Percentiles rank a stretch among this genome's conserved stretches.
These are phyloP conservation scores for Psephotus haematonotus DNA, from an alignment of 2,113 vertebrate species.

Conservation along the genomic window DNA sequence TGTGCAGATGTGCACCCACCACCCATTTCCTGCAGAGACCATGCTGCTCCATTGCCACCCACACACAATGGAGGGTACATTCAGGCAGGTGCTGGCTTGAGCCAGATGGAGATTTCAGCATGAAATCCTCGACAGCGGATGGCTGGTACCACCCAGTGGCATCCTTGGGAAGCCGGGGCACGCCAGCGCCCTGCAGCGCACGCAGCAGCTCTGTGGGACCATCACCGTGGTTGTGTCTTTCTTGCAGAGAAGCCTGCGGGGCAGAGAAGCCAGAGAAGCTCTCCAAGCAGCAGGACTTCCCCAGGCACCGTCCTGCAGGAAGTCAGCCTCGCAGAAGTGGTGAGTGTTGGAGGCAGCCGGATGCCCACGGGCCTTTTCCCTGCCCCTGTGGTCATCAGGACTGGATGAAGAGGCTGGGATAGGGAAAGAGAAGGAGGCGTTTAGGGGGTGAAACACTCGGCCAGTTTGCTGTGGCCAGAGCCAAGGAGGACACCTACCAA, in stretches of 20 bases:
- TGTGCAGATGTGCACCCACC: neutral
- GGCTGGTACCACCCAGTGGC: neutral
- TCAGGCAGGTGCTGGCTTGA: neutral
- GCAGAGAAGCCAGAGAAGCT: constrained; percentile 23
- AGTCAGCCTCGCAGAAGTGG: constrained; percentile 57
- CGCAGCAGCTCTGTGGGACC: neutral
- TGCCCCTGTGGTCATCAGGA: neutral
- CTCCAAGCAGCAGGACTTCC: constrained; percentile 56
- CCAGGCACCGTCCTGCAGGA: constrained; percentile 47
- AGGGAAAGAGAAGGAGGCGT: neutral
- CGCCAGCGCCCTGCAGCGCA: rapidly evolving
- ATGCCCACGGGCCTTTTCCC: neutral
- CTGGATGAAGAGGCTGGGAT: neutral
- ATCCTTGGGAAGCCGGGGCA: neutral
- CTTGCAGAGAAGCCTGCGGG: constrained; percentile 49
- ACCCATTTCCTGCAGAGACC: neutral
- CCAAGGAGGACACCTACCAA: neutral
- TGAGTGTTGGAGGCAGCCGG: neutral
- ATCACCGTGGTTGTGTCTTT: rapidly evolving
- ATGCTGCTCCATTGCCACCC: neutral
- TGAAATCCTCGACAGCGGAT: neutral
- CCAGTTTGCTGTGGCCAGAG: neutral
- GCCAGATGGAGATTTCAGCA: neutral
- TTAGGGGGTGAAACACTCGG: neutral
- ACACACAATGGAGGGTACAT: rapidly evolving